Base-by-base conservation (phyloP, 2,888 invertebrate species). In the Drosophila nr. perissopoda region DNA sequence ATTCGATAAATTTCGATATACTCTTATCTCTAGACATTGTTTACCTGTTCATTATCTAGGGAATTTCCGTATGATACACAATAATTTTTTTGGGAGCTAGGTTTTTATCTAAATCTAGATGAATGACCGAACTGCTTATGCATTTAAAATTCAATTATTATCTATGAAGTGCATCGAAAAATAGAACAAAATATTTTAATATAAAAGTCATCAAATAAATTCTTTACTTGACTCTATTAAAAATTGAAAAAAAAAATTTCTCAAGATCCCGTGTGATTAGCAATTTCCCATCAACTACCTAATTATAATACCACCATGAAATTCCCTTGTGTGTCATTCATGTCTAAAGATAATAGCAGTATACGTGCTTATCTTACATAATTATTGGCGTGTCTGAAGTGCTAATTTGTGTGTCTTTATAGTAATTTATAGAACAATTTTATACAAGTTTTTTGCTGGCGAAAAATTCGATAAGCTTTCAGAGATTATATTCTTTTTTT, bases 21-120 rank as follows among this genome's bases (percentile, higher is more conserved):
- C 48, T 29, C 48, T 76, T 80, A 80, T 80, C 80, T 25, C 6
- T 10, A 33, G 36, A 69, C 51, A 29, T 38, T 29, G 25, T 8
- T 56, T 56, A 56, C 13, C 29, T 11, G 2, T 8, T 16, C 8
- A 16, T 29, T 56, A 27, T 29, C 13, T 16, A 8, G 29, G 11
- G 13, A 53, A 34, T 34, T 53, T 53, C 29, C 1, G n/a, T 0
- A 6, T 6, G 3, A 3, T 7, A 8, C n/a, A 6, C 25, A 31
- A 25, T 10, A 10, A 25, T 31, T 53, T 45, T 53, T 10, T 52
- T 36, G 53, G 7, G 0, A 25, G 1, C 16, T 53, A 4, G 0
- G 18, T 53, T 34, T 18, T 54, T 54, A 54, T 54, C 53, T 54
- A 34, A 54, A 54, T 33, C 53, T 18, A 25, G 53, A 54, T 34